Conservation (phyloP, 2,888 invertebrate species). For the Dolichopus griseipennis region DNA sequence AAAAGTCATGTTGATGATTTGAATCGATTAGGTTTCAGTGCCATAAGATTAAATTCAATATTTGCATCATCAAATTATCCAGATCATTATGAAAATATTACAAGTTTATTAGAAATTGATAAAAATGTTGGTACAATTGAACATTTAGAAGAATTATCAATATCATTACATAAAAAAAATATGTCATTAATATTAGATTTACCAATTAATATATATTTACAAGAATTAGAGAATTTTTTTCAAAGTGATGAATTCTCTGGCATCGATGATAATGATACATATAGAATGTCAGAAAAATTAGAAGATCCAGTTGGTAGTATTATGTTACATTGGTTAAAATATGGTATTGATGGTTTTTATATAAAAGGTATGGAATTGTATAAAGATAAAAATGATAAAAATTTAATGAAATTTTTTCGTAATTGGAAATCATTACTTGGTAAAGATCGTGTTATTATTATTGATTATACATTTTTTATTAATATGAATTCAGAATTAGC, state of each 20-base stretch:
- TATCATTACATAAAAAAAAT: conserved; percentile 55
- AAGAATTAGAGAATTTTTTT: conserved; percentile 30
- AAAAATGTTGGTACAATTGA: conserved; percentile 57
- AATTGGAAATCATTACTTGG: conserved; percentile 63
- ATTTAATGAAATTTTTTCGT: conserved; percentile 51
- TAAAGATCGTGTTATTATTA: conserved; percentile 55
- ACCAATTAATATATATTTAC: conserved; percentile 52
- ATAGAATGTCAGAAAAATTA: conserved; percentile 15
- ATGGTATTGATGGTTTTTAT: conserved; percentile 83
- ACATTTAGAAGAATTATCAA: conserved; percentile 59
- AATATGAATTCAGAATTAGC: conserved; percentile 44
- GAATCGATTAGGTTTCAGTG: conserved; percentile 57
- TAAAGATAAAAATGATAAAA: conserved; percentile 50
- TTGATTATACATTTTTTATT: conserved; percentile 51
- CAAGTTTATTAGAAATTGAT: conserved; percentile 57
- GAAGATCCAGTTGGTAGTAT: conserved; percentile 31
- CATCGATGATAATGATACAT: conserved; percentile 16
- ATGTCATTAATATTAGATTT: conserved; percentile 73
- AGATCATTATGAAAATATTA: conserved; percentile 61
- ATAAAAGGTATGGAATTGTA: conserved; percentile 67
- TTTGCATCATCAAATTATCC: conserved; percentile 64
- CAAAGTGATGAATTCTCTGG: conserved; percentile 43
- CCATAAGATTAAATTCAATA: conserved; percentile 73
- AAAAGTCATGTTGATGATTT: conserved; percentile 60
- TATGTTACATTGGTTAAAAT: conserved; percentile 58